phyloP scores from a whole-genome alignment of 2,888 invertebrate genomes.

The Digitonthophagus gazella region DNA sequence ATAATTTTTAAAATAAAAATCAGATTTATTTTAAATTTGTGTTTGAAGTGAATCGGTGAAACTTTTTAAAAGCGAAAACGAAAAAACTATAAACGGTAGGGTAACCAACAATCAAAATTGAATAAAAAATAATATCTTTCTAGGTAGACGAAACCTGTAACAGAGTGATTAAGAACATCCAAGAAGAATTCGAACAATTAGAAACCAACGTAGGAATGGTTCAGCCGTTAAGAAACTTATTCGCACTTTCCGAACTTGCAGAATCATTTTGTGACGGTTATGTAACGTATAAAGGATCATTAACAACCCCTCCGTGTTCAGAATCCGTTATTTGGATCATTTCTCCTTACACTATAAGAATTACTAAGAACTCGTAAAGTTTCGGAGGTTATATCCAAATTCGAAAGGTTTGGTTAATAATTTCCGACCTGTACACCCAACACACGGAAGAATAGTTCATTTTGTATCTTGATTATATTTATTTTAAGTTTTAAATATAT shows the following conservation, averaged over 20 bases:
- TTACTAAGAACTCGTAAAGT: constrained; percentile 55
- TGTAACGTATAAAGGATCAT: constrained; percentile 67
- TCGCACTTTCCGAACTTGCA: constrained; percentile 26
- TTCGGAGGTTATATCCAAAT: constrained; percentile 29
- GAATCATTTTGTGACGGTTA: constrained; percentile 31
- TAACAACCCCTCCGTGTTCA: constrained; percentile 72
- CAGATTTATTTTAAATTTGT: too few relatives aligned
- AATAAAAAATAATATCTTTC: too few relatives aligned
- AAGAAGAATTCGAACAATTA: constrained; percentile 23
- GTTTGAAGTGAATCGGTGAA: too few relatives aligned
- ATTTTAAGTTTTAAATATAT: neutral
- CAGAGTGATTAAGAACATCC: constrained; percentile 22
- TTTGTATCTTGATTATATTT: constrained; percentile 17
- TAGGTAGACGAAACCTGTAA: constrained; percentile 24
- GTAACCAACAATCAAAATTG: too few relatives aligned
- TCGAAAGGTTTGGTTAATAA: constrained; percentile 32
- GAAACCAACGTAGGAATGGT: constrained; percentile 24
- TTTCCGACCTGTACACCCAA: constrained; percentile 32
- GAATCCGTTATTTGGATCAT: constrained; percentile 75
- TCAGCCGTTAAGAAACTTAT: constrained; percentile 25
- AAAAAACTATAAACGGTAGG: too few relatives aligned
- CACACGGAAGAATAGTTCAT: constrained; percentile 32
- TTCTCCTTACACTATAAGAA: constrained; percentile 66
- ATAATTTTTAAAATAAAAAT: too few relatives aligned
- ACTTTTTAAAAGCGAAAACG: too few relatives aligned